Percentiles rank a stretch among this genome's conserved stretches.
These are phyloP conservation scores for Leptocoma aspasia DNA, from an alignment of 2,113 vertebrate species.

Conservation along the genomic window DNA sequence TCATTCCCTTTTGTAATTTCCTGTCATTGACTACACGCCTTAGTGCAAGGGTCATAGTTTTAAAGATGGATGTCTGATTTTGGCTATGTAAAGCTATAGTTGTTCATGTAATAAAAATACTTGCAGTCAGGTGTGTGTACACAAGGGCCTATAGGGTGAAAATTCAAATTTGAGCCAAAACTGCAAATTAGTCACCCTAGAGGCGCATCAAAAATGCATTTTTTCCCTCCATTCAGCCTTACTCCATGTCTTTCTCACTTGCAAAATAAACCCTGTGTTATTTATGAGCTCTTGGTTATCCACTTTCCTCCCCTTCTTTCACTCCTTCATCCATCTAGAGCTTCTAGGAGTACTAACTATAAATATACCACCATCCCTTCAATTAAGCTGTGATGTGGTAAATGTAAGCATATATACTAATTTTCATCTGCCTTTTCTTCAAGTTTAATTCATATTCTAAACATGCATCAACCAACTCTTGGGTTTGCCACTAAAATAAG, in stretches of 20 bases:
- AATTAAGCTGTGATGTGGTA: not conserved
- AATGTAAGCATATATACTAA: slow-evolving; percentile 13
- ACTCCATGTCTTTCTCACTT: not conserved
- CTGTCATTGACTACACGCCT: not conserved
- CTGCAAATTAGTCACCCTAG: not conserved
- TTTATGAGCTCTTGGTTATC: not conserved
- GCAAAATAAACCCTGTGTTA: not conserved
- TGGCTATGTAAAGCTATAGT: not conserved
- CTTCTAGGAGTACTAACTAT: not conserved
- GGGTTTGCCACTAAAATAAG: slow-evolving; percentile 53
- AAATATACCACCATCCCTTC: not conserved
- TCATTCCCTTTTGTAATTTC: not conserved
- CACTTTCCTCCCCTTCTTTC: not conserved
- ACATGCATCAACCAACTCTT: not conserved
- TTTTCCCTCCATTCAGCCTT: not conserved
- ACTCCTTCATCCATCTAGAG: not conserved
- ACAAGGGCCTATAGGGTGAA: not conserved
- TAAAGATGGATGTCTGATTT: not conserved
- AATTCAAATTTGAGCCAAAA: not conserved
- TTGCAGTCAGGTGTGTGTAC: not conserved
- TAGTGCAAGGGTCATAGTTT: not conserved
- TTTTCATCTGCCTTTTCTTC: not conserved
- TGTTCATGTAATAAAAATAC: not conserved
- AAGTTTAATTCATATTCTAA: slow-evolving; percentile 22
- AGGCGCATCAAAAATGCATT: not conserved